phyloP scores from a whole-genome alignment of 2,888 invertebrate genomes.

The Atethmia centrago region DNA sequence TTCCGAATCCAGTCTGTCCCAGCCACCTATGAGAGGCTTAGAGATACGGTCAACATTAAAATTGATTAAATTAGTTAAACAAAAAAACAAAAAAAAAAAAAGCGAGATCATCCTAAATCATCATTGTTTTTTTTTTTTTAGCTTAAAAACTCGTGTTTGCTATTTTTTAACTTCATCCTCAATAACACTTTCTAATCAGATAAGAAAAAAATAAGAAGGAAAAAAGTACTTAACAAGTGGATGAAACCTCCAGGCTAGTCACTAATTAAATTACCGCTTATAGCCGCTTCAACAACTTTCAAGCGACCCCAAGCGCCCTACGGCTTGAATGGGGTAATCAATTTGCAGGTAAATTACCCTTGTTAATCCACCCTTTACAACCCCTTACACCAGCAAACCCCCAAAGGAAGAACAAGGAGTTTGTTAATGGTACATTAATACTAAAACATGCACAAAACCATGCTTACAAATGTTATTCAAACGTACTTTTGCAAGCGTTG shows the following conservation, averaged over 20 bases:
- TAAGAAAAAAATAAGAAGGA: slow-evolving; percentile 1
- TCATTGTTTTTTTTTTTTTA: background rate
- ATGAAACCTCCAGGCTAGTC: background rate
- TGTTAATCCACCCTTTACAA: slow-evolving; percentile 6
- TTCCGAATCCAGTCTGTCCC: too few relatives aligned
- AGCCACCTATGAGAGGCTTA: too few relatives aligned
- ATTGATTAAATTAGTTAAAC: too few relatives aligned
- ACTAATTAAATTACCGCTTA: slow-evolving; percentile 28
- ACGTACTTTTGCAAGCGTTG: background rate
- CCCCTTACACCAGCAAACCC: background rate
- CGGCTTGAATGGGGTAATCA: slow-evolving; percentile 23
- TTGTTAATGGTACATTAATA: slow-evolving; percentile 2
- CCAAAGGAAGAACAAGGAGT: background rate
- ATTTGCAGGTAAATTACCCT: slow-evolving; percentile 38
- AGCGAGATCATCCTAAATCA: too few relatives aligned
- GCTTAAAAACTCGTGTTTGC: background rate
- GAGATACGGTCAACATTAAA: background rate
- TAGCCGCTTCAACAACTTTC: slow-evolving; percentile 18
- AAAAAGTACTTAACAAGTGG: background rate
- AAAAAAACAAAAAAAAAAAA: too few relatives aligned
- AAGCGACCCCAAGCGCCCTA: slow-evolving; percentile 22
- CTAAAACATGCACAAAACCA: slow-evolving; percentile 1
- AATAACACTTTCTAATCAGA: background rate
- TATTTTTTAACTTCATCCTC: background rate
- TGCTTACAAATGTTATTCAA: slow-evolving; percentile 18